These are phyloP conservation scores for Pterocles burchelli DNA, from an alignment of 2,113 vertebrate genomes.

Conservation along the genomic window DNA sequence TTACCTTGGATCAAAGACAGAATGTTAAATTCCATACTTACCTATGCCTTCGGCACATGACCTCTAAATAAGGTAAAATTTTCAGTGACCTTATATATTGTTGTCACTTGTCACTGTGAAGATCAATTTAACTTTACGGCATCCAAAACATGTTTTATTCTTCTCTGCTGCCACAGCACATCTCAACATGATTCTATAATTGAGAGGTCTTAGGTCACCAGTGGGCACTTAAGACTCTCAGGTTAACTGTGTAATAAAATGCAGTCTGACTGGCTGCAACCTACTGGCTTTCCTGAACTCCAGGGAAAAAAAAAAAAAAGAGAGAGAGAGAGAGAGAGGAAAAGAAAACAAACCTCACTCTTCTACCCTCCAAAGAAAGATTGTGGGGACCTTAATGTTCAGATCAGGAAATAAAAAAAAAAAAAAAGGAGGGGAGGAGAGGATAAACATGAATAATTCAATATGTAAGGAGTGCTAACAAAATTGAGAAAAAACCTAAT, in stretches of 20 bases:
- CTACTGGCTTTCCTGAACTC: neutral
- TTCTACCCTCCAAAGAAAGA: neutral
- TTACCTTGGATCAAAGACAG: neutral
- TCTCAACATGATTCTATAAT: neutral
- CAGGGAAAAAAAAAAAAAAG: rapidly evolving
- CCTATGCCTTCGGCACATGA: neutral
- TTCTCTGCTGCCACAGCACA: neutral
- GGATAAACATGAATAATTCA: neutral
- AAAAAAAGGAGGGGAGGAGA: rapidly evolving
- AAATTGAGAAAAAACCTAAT: neutral
- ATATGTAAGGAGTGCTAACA: neutral
- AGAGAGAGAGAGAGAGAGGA: too few relatives aligned
- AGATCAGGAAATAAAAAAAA: neutral
- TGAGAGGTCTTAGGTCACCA: neutral
- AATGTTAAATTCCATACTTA: neutral
- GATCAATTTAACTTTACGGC: neutral
- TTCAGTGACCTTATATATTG: neutral
- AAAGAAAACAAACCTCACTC: neutral
- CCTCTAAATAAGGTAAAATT: neutral
- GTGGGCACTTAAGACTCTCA: neutral
- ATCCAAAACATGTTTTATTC: neutral
- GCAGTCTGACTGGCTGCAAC: neutral
- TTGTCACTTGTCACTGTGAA: neutral
- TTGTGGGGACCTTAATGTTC: neutral
- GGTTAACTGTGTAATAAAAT: neutral